Base-by-base conservation (phyloP, 2,797 vertebrate species). In the Sebastes cheni region DNA sequence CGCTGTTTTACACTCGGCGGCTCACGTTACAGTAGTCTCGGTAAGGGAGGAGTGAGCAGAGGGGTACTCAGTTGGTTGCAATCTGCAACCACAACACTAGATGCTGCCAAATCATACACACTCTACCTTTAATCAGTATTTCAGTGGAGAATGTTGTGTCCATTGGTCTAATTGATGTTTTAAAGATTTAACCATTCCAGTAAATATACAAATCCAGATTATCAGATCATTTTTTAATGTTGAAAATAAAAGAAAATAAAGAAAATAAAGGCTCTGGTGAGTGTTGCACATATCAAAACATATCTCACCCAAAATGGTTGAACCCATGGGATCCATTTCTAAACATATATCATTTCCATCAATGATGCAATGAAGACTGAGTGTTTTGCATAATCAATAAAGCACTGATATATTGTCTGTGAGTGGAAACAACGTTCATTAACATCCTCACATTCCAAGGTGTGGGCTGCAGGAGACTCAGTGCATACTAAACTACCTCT, bases 401-500 rank as follows among this genome's bases (percentile, higher is more conserved):
- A 9, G 23, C 32, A 2, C 52, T 30, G 11, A 46, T 67, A 8
- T 32, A 62, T 29, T 56, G 59, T 34, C 72, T 50, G 13, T 5
- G 54, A 55, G 65, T 72, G 61, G 60, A 72, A 55, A 27, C 66
- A 65, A 14, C 54, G 56, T 30, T 6, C 56, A 84, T 75, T 52
- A 62, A 22, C 69, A 69, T 65, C 30, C 29, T 65, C 72, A 25
- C 67, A 67, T 67, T 54, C 25, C 58, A 14, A 39, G 54, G 42
- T 72, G 27, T 50, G 3, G 8, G 65, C 54, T 68, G 42, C 32
- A 72, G 14, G 18, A 11, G n/a, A 20, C 39, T 85, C 27, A 10
- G 30, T 36, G 30, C 50, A 79, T 42, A 88, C 42, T 16, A 73
- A 72, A 62, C 91, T 80, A 14, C 62, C 93, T 94, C 27, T 94